Conservation (phyloP, 2,113 vertebrate species). For the Mus pahari region DNA sequence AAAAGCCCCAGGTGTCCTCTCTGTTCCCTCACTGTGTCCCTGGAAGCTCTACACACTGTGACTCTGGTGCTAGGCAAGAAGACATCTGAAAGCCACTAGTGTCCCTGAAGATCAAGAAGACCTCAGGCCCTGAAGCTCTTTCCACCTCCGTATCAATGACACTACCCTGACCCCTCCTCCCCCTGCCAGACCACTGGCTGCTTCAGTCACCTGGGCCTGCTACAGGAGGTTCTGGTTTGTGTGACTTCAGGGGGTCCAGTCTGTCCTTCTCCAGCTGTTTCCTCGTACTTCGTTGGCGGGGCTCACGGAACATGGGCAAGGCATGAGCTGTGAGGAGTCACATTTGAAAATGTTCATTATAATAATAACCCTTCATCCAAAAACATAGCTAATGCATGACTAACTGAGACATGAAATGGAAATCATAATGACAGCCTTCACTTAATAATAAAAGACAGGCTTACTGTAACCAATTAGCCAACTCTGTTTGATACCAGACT, state of each 20-base stretch:
- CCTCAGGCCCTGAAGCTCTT: background rate
- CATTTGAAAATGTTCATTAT: constrained; percentile 73
- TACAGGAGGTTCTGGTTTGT: constrained; percentile 98
- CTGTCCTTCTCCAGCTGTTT: constrained; percentile 98
- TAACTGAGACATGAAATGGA: constrained; percentile 66
- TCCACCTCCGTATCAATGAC: fast-evolving
- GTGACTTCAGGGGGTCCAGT: constrained; percentile 95
- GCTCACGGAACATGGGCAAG: constrained; percentile 98
- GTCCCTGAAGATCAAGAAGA: constrained; percentile 3
- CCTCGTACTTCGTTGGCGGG: constrained; percentile 95
- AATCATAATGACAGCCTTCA: constrained; percentile 73
- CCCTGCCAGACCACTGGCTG: background rate
- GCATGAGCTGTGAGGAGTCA: constrained; percentile 91
- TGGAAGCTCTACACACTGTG: background rate
- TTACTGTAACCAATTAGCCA: constrained; percentile 72
- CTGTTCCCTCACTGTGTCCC: background rate
- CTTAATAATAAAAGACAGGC: constrained; percentile 73
- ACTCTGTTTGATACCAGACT: constrained; percentile 55
- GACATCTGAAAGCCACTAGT: background rate
- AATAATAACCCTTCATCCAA: constrained; percentile 66
- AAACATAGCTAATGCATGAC: constrained; percentile 70
- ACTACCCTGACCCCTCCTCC: background rate
- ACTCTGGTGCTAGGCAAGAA: background rate
- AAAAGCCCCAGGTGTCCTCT: background rate
- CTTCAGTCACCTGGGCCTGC: constrained; percentile 94